These are phyloP conservation scores for Cheilinus undulatus DNA, from an alignment of 2,113 vertebrate genomes.

Conservation along the genomic window DNA sequence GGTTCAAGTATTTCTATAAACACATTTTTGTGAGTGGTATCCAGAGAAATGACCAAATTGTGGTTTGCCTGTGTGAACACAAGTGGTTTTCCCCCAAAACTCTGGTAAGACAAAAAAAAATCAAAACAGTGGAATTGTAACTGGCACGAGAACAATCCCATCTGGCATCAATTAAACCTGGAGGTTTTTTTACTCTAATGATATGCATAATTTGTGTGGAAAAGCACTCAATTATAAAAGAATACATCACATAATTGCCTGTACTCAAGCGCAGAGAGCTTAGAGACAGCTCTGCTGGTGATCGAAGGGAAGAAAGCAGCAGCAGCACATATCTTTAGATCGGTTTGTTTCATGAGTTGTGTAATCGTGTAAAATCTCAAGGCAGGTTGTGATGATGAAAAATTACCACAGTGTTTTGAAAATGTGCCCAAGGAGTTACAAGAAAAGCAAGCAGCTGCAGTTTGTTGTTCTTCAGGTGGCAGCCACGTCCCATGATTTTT, in stretches of 20 bases:
- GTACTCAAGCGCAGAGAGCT: constrained; percentile 34
- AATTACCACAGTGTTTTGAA: constrained; percentile 19
- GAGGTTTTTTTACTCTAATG: constrained; percentile 24
- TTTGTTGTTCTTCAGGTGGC: constrained; percentile 7
- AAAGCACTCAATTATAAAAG: constrained; percentile 17
- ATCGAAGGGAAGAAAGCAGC: constrained; percentile 28
- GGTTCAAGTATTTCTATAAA: constrained; percentile 58
- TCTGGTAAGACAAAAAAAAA: constrained; percentile 26
- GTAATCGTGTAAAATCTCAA: constrained; percentile 34
- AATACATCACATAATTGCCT: constrained; percentile 28
- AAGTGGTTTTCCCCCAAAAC: constrained; percentile 36
- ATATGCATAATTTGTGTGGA: constrained; percentile 34
- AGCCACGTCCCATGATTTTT: constrained; percentile 46
- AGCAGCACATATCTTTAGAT: constrained; percentile 36
- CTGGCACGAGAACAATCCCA: constrained; percentile 29
- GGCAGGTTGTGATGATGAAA: constrained; percentile 34
- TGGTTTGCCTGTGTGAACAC: constrained; percentile 48
- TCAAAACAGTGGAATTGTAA: not conserved
- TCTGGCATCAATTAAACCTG: constrained; percentile 31
- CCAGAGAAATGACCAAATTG: constrained; percentile 50
- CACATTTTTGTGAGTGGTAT: constrained; percentile 51
- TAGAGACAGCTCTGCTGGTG: not conserved
- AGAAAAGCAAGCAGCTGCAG: constrained; percentile 11
- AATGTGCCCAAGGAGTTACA: constrained; percentile 24
- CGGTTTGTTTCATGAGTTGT: constrained; percentile 28